These are phyloP conservation scores for Regulus satrapa DNA, from an alignment of 2,113 vertebrate genomes.

Conservation along the genomic window DNA sequence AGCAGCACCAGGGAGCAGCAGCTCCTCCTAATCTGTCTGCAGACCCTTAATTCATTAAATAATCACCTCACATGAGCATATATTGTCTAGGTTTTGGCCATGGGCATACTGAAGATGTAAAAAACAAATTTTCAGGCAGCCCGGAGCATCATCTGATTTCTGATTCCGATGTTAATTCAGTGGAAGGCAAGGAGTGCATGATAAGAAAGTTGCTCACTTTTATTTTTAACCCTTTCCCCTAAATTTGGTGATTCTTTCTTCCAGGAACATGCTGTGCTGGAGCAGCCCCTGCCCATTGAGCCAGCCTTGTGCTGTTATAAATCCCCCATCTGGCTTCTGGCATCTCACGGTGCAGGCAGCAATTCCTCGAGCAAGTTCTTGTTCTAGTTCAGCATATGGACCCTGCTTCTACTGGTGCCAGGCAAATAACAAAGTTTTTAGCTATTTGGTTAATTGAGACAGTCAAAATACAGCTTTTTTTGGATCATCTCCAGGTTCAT, in stretches of 20 bases:
- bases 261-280: neutral
- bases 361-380: constrained; percentile 36
- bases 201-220: constrained; percentile 10
- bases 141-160: constrained; percentile 24
- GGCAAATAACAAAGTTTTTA: constrained; percentile 45
- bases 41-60: constrained; percentile 61
- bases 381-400: constrained; percentile 56
- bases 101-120: neutral
- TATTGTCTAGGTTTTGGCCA: constrained; percentile 3
- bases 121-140: constrained; percentile 38
- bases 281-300: constrained; percentile 15
- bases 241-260: neutral
- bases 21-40: constrained; percentile 13
- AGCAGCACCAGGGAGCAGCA: constrained; percentile 5
- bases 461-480: neutral
- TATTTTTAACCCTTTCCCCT: constrained; percentile 47
- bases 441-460: constrained; percentile 20
- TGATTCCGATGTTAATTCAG: constrained; percentile 6
- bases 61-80: constrained; percentile 9
- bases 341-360: constrained; percentile 11
- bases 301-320: neutral
- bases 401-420: constrained; percentile 18
- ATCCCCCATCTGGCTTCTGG: constrained; percentile 61
- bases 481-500: neutral
- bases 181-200: neutral